Evolutionary conservation across 2,888 invertebrate species (phyloP).

Genomic region (Mamestra brassicae): DNA sequence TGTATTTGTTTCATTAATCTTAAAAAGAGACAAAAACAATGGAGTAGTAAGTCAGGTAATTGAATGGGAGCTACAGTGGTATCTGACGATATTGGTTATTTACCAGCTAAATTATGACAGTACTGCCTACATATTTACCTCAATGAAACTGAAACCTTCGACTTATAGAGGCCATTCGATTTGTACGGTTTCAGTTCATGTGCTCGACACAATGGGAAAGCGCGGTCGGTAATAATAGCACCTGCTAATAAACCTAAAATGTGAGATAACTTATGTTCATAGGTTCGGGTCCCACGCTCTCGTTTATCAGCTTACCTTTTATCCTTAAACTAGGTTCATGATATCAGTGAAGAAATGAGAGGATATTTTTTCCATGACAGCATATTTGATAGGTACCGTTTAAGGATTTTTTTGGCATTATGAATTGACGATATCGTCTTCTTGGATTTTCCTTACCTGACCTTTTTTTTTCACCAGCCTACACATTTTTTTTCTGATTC

Average conservation of each 20-base stretch:
- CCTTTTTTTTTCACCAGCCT: background rate
- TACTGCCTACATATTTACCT: background rate
- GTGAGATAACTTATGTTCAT: slow-evolving; percentile 1
- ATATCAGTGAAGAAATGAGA: background rate
- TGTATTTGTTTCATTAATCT: background rate
- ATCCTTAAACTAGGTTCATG: background rate
- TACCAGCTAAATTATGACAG: background rate
- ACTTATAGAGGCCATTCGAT: slow-evolving; percentile 2
- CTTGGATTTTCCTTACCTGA: background rate
- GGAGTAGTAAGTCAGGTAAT: background rate
- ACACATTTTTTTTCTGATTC: background rate
- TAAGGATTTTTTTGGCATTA: background rate
- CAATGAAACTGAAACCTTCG: slow-evolving; percentile 5
- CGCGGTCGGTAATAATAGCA: slow-evolving; percentile 15
- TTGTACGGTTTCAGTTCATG: slow-evolving; percentile 52
- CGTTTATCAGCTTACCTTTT: slow-evolving; percentile 7
- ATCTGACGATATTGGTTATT: slow-evolving; percentile 14
- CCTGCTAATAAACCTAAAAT: slow-evolving; percentile 7
- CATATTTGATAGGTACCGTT: background rate
- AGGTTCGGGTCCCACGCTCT: slow-evolving; percentile 2
- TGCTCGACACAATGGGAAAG: slow-evolving; percentile 11
- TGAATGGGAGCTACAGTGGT: background rate
- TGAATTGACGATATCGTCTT: background rate
- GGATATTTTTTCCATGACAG: background rate
- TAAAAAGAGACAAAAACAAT: background rate